Base-by-base conservation (phyloP, 2,113 vertebrate genomes). In the Cromileptes altivelis region DNA sequence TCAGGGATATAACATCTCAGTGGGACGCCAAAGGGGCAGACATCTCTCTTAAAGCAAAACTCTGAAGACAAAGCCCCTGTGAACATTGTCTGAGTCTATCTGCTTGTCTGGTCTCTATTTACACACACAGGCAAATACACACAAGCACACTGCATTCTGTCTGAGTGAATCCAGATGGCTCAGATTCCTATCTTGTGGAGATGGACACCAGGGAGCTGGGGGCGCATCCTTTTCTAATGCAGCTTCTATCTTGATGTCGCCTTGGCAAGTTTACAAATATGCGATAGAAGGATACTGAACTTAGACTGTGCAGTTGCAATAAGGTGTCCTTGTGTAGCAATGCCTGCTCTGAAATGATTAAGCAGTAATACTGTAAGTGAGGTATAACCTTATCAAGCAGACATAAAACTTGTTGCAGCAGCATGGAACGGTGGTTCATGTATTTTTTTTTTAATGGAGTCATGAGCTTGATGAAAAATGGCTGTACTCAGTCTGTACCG, bases 1-100 rank as follows among this genome's bases (percentile, higher is more conserved):
- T 81, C 77, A 60, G 49, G 21, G 47, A 68, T 64, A 64, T 58
- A 78, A 73, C 85, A 77, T 89, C 68, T 88, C 63, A 71, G 74
- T 52, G 42, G 52, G 52, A 81, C n/a, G 76, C 87, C 47, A 82
- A 49, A 70, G 57, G 42, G 64, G 25, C 56, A 69, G 68, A 80
- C 60, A 50, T 76, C 27, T 74, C 70, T 75, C 7, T 52, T 74
- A 78, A 80, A 80, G 68, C 30, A 75, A 64, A 84, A 72, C 56
- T 58, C 56, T 25, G 11, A 78, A 83, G 67, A 76, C 79, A 86
- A 79, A 80, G 15, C 85, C 70, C 61, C 47, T 8, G 64, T 72
- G 61, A 78, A 40, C 64, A 37, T 15, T 47, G 52, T 58, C 55
- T 63, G 57, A 75, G 52, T 67, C 63, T 80, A 45, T 77, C 45